Conservation (phyloP, 2,113 vertebrate species). For the Chionodraco myersi region DNA sequence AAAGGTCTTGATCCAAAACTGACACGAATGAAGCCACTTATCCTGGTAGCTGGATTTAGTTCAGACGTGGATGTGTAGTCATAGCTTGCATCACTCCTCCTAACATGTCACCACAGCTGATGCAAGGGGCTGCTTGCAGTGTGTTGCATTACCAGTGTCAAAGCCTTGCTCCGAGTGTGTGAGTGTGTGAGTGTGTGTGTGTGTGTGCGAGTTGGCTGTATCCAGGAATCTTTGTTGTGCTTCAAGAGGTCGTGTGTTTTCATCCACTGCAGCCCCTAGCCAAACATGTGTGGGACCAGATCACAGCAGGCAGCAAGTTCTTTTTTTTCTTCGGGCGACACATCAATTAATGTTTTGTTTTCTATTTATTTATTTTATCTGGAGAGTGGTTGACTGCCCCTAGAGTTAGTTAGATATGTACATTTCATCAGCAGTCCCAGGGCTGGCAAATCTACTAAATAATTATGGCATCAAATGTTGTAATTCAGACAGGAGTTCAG, state of each 20-base stretch:
- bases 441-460: background rate
- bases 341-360: too few species aligned
- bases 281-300: background rate
- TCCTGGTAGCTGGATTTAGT: background rate
- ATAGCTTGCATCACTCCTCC: conserved; percentile 47
- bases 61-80: background rate
- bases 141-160: conserved; percentile 40
- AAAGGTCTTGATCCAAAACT: too few species aligned
- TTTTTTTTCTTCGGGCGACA: background rate
- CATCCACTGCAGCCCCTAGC: conserved; percentile 3
- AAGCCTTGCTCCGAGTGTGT: background rate
- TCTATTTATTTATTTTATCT: too few species aligned
- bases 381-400: too few species aligned
- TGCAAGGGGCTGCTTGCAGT: conserved; percentile 45
- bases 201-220: background rate
- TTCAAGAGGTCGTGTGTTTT: background rate
- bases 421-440: background rate
- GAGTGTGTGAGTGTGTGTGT: background rate
- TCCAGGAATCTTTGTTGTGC: conserved; percentile 3
- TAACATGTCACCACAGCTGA: conserved; percentile 37
- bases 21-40: background rate
- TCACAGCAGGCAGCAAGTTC: background rate
- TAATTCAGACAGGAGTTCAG: background rate
- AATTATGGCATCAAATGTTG: background rate
- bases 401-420: too few species aligned